Evolutionary conservation across 2,888 invertebrate genomes (phyloP).

Genomic region (Dione juno): DNA sequence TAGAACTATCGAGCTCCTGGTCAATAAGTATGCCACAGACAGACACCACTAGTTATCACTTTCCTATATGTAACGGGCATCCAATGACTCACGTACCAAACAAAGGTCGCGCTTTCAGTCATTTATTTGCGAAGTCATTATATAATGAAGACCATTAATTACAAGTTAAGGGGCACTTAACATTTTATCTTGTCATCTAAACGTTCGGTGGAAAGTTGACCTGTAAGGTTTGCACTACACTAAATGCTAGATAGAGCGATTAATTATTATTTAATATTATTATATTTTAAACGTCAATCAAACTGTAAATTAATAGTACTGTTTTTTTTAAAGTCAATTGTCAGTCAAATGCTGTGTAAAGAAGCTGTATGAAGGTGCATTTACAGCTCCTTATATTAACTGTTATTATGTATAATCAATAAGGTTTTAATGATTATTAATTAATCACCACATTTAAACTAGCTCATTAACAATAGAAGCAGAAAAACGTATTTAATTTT

Average conservation of each 20-base stretch:
- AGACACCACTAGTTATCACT: neutral
- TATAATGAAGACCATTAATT: constrained; percentile 32
- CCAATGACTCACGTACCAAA: constrained; percentile 14
- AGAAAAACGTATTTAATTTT: neutral
- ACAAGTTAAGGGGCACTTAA: constrained; percentile 33
- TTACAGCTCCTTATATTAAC: too few relatives aligned
- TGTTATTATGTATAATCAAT: too few relatives aligned
- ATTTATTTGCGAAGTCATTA: constrained; percentile 34
- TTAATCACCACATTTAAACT: too few relatives aligned
- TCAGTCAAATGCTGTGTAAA: too few relatives aligned
- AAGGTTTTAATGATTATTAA: too few relatives aligned
- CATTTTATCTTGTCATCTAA: constrained; percentile 36
- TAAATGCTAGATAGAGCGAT: neutral
- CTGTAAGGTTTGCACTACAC: constrained; percentile 10
- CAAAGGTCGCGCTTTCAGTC: constrained; percentile 30
- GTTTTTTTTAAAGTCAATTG: too few relatives aligned
- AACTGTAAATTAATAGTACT: too few relatives aligned
- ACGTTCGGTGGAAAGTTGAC: constrained; percentile 14
- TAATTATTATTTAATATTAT: neutral
- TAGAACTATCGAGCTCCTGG: neutral
- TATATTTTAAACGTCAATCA: too few relatives aligned
- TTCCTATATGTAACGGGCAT: neutral
- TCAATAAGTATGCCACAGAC: neutral
- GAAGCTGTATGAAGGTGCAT: too few relatives aligned
- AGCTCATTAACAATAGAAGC: neutral